Base-by-base conservation (phyloP, 23 tunicate genomes). In the Halocynthia roretzi region DNA sequence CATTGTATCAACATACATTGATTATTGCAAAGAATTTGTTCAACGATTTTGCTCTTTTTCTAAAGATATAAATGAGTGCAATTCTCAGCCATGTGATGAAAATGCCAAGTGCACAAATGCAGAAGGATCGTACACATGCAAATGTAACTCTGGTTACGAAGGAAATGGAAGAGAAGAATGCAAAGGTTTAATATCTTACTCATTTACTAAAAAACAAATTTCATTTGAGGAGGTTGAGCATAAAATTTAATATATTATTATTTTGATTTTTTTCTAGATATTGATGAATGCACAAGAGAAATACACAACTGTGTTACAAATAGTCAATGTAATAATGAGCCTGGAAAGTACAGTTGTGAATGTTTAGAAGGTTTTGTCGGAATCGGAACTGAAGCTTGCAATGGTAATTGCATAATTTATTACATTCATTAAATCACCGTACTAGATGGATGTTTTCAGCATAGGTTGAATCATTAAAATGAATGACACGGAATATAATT, bases 311-410 rank as follows among this genome's bases (percentile, higher is more conserved):
- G 86, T 64, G 80, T 56, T 10, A 17, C 71, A 18, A 77, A 48
- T 9, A 64, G 81, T 19, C n/a, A 14, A 50, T 83, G 86, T 75
- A 10, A 44, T 7, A 83, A 83, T 55, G 20, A 68, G 9, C 75
- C 75, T 7, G 86, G 86, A 10, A 83, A 73, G 51, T 83, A 74
- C 44, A 57, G 50, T 18, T 83, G 86, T 63, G 55, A 56, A 53
- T 83, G 86, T 79, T 54, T 49, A 14, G 65, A 77, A 50, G 86
- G 86, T 20, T 83, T 71, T 71, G 53, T 53, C 52, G 86, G 86
- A 22, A 51, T 50, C 31, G 83, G 66, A 50, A 72, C 71, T 63
- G 66, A 67, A 14, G 61, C 44, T 54, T 83, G 86, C 51, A 54
- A 65, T 75, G 86, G 86, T 83, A 53, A 44, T 14, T 51, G 2